Evolutionary conservation across 2,113 vertebrate genomes (phyloP).

Genomic region (Xenopus borealis): DNA sequence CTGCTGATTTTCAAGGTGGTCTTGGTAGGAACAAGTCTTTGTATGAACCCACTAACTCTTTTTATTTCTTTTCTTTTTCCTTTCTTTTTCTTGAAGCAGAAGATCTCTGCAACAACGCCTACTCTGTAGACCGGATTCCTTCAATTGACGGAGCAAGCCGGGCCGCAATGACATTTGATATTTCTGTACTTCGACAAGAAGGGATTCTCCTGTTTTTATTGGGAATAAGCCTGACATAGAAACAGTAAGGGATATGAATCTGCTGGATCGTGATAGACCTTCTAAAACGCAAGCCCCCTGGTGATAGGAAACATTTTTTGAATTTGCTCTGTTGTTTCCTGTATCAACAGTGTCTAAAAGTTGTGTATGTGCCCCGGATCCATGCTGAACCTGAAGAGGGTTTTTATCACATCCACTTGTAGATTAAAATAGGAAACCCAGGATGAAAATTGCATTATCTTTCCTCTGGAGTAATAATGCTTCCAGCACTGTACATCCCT

Average conservation of each 20-base stretch:
- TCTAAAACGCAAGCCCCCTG: conserved; percentile 27
- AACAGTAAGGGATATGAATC: conserved; percentile 61
- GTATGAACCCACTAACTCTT: conserved; percentile 57
- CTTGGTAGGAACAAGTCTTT: neutral
- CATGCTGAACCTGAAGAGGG: conserved; percentile 25
- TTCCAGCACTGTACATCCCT: neutral
- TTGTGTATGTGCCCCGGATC: conserved; percentile 54
- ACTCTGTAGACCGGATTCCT: conserved; percentile 57
- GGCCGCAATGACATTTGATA: conserved; percentile 61
- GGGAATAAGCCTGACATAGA: conserved; percentile 48
- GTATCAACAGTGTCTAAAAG: conserved; percentile 60
- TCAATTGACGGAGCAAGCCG: conserved; percentile 58
- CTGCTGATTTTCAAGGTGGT: neutral
- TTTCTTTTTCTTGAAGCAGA: conserved; percentile 66
- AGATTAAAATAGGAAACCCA: neutral
- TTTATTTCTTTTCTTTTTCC: conserved; percentile 44
- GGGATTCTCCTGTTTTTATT: neutral
- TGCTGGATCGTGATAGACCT: conserved; percentile 45
- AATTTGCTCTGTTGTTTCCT: conserved; percentile 52
- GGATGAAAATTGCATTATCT: neutral
- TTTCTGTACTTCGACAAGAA: conserved; percentile 51
- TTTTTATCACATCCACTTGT: neutral
- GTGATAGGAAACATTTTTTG: conserved; percentile 53
- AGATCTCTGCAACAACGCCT: conserved; percentile 61
- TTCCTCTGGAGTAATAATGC: neutral